A percentile compares a stretch with the other conserved stretches of the same genome.
These are phyloP conservation scores for Anastrepha ludens DNA, from an alignment of 1,140 invertebrate species.

Conservation along the genomic window DNA sequence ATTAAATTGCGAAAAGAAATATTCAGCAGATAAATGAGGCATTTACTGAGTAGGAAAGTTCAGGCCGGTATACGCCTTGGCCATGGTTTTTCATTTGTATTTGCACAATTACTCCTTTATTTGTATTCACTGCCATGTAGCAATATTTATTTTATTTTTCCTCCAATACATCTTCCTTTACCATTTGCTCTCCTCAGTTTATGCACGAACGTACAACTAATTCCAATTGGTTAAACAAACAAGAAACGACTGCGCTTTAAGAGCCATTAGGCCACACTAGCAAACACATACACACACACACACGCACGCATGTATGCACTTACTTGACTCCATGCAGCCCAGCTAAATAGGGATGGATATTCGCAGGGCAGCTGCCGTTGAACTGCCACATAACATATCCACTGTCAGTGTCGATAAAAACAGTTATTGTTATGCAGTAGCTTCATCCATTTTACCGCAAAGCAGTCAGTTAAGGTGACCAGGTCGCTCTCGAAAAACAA, in stretches of 20 bases:
- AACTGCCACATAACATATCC: neutral
- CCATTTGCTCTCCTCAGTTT: neutral
- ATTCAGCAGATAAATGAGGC: too few species aligned
- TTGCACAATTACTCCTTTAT: neutral
- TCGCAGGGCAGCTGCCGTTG: slow-evolving; percentile 12
- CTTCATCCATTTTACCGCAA: slow-evolving; percentile 23
- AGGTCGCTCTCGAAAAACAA: neutral
- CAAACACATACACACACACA: neutral
- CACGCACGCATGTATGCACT: neutral
- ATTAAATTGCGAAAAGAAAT: too few species aligned
- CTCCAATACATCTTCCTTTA: neutral
- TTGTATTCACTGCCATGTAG: neutral
- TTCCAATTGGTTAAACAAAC: slow-evolving; percentile 42
- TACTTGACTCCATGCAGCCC: neutral
- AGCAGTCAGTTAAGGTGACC: slow-evolving; percentile 31
- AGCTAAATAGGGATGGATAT: neutral
- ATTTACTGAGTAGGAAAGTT: too few species aligned
- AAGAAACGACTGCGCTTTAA: slow-evolving; percentile 5
- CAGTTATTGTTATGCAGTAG: slow-evolving; percentile 37
- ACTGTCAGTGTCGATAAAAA: neutral
- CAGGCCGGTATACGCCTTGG: too few species aligned
- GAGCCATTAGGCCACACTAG: slow-evolving; percentile 1
- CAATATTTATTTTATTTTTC: neutral
- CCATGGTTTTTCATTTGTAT: too few species aligned
- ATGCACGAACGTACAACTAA: slow-evolving; percentile 34